Conservation (phyloP, 2,113 vertebrate species). For the Terrapene triunguis region DNA sequence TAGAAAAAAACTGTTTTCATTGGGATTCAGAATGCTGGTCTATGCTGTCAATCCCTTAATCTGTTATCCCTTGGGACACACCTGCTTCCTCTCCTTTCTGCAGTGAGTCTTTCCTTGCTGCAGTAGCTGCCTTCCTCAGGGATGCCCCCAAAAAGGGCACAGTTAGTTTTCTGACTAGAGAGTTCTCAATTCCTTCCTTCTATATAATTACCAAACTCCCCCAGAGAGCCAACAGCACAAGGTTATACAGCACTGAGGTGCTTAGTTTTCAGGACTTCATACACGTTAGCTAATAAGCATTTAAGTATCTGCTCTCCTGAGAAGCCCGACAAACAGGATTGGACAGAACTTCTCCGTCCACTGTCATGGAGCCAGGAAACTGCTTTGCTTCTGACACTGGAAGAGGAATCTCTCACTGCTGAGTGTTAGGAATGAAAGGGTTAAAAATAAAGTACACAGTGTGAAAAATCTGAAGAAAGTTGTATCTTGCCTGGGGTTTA, state of each 20-base stretch:
- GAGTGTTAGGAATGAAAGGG: constrained; percentile 3
- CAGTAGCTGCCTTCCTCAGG: background rate
- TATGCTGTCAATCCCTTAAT: background rate
- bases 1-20: background rate
- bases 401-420: constrained; percentile 1
- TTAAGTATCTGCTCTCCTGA: background rate
- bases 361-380: background rate
- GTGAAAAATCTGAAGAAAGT: constrained; percentile 44
- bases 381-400: background rate
- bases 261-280: background rate
- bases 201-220: background rate
- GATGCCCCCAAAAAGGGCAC: background rate
- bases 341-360: background rate
- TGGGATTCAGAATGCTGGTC: background rate
- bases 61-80: background rate
- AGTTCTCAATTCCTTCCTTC: background rate
- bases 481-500: constrained; percentile 13
- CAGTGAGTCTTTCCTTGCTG: background rate
- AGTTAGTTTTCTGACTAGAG: background rate
- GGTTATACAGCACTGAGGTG: background rate
- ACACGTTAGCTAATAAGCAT: rapidly evolving
- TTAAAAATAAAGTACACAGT: constrained; percentile 2
- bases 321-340: background rate
- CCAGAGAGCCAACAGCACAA: background rate
- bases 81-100: background rate